Conservation (phyloP, 1,140 invertebrate species). For the Leguminivora glycinivorella region DNA sequence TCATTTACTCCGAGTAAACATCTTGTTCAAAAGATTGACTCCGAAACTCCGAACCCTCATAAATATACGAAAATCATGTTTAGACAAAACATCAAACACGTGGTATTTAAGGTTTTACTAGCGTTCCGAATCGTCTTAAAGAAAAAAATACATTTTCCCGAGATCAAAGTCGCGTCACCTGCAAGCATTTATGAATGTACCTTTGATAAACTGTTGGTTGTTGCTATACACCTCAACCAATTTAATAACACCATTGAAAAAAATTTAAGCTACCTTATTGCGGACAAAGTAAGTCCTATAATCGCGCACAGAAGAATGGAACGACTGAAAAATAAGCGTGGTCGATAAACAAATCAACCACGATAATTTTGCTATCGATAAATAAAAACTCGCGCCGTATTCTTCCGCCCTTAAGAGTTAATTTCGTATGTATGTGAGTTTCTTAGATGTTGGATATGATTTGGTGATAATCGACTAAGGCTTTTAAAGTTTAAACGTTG, state of each 20-base stretch:
- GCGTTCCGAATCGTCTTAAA: conserved; percentile 21
- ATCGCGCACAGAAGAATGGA: background rate
- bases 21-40: conserved; percentile 26
- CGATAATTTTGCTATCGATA: background rate
- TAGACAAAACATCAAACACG: conserved; percentile 28
- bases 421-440: background rate
- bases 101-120: conserved; percentile 23
- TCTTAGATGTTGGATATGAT: conserved; percentile 36
- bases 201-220: conserved; percentile 22
- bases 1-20: conserved; percentile 16
- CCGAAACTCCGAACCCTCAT: conserved; percentile 5
- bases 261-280: background rate
- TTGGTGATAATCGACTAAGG: conserved; percentile 35
- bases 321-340: conserved; percentile 1
- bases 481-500: conserved; percentile 57
- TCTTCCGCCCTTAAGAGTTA: background rate
- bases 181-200: conserved; percentile 27
- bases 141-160: conserved; percentile 15
- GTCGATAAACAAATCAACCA: conserved; percentile 17
- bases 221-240: background rate
- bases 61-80: conserved; percentile 27
- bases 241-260: background rate
- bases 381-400: background rate
- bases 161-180: conserved; percentile 25
- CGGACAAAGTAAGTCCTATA: background rate